Conservation (phyloP, 1,140 invertebrate genomes). For the Drosophila suzukii region DNA sequence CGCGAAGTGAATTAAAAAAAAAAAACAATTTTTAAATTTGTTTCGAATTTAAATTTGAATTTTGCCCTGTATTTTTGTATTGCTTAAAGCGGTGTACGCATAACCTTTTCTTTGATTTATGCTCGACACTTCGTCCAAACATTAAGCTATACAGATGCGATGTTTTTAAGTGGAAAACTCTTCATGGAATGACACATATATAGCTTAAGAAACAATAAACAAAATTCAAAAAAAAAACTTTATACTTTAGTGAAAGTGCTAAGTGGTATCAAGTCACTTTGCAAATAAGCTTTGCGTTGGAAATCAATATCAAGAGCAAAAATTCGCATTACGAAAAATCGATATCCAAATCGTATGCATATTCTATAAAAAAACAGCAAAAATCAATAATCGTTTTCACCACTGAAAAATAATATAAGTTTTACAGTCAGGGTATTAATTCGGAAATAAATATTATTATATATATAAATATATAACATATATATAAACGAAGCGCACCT, state of each 20-base stretch:
- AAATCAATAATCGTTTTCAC: constrained; percentile 25
- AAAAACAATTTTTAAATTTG: too few species aligned
- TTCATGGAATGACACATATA: constrained; percentile 7
- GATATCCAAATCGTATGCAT: background rate
- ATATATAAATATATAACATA: constrained; percentile 15
- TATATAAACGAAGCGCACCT: constrained; percentile 62
- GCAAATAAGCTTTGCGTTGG: background rate
- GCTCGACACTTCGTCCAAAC: background rate
- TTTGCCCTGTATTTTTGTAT: background rate
- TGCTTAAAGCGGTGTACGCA: background rate
- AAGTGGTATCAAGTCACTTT: background rate
- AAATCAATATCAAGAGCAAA: background rate
- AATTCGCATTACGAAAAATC: background rate
- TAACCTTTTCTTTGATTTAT: background rate
- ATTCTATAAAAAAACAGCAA: constrained; percentile 14
- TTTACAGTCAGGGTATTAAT: constrained; percentile 2
- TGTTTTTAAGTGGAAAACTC: constrained; percentile 6
- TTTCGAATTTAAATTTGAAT: background rate
- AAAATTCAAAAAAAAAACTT: constrained; percentile 8
- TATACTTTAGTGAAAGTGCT: background rate
- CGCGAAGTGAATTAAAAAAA: background rate
- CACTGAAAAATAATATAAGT: constrained; percentile 24
- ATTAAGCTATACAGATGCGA: constrained; percentile 9
- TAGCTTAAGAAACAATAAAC: constrained; percentile 7
- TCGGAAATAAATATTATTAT: constrained; percentile 13